A percentile compares a stretch with the other conserved stretches of the same genome.
Conservation (phyloP, 2,888 invertebrate genomes). For the Thera obeliscata region DNA sequence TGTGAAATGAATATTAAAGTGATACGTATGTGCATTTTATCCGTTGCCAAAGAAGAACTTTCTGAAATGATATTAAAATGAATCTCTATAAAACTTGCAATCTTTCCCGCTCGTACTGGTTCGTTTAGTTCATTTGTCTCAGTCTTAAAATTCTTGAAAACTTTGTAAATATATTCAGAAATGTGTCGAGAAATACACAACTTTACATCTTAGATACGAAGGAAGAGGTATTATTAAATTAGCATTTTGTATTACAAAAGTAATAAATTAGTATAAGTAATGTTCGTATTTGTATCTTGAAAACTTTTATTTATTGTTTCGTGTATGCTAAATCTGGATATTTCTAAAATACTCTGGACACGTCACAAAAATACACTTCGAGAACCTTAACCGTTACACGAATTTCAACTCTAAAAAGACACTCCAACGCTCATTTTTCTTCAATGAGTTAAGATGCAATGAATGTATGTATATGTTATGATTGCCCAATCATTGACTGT, state of each 20-base stretch:
- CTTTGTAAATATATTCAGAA: conserved; percentile 35
- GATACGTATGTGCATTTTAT: too few relatives aligned
- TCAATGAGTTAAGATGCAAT: not conserved
- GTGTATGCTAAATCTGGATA: too few relatives aligned
- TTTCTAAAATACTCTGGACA: too few relatives aligned
- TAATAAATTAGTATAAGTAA: not conserved
- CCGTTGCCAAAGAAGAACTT: too few relatives aligned
- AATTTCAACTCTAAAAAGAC: not conserved
- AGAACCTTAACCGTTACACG: not conserved
- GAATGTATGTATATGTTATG: not conserved
- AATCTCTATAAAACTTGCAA: not conserved
- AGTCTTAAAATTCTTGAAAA: conserved; percentile 13
- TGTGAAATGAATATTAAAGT: too few relatives aligned
- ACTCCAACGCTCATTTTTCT: not conserved
- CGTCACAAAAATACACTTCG: not conserved
- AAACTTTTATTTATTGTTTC: not conserved
- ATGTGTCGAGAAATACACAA: conserved; percentile 24
- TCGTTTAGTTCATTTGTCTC: not conserved
- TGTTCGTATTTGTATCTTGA: not conserved
- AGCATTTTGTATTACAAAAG: not conserved
- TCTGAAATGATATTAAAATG: too few relatives aligned
- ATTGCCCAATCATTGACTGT: not conserved
- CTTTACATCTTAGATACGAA: not conserved
- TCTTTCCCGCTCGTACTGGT: not conserved
- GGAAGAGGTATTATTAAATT: conserved; percentile 1